Conservation (phyloP, 2,888 invertebrate genomes). For the Anorthoa munda region DNA sequence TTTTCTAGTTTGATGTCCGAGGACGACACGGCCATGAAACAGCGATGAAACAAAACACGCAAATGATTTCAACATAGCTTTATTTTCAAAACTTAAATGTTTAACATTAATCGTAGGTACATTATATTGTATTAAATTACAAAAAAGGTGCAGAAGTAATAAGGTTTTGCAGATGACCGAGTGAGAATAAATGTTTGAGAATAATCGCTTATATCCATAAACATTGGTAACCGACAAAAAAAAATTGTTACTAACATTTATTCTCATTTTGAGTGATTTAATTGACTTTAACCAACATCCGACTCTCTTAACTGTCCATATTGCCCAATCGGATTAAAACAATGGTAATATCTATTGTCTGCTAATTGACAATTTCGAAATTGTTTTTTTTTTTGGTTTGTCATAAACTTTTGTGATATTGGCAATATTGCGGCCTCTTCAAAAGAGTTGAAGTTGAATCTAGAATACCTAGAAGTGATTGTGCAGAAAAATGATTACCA, state of each 20-base stretch:
- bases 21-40: not conserved
- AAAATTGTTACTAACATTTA: not conserved
- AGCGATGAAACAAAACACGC: constrained; percentile 54
- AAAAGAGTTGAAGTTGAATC: too few species aligned
- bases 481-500: not conserved
- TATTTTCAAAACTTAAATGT: constrained; percentile 70
- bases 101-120: constrained; percentile 50
- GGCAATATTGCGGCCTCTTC: too few species aligned
- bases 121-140: constrained; percentile 43
- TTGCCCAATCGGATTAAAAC: too few species aligned
- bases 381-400: too few species aligned
- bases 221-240: too few species aligned
- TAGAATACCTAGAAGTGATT: not conserved
- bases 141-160: constrained; percentile 52
- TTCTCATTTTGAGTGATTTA: not conserved
- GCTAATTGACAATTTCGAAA: too few species aligned
- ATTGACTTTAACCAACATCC: not conserved
- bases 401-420: too few species aligned
- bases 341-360: too few species aligned
- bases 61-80: constrained; percentile 67
- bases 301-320: too few species aligned
- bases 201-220: too few species aligned
- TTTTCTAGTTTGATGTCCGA: not conserved
- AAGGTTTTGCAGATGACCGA: not conserved
- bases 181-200: too few species aligned